A percentile compares a stretch with the other conserved stretches of the same genome.
Evolutionary conservation across 2,888 invertebrate species (phyloP).

Genomic region (Papilio demoleus): DNA sequence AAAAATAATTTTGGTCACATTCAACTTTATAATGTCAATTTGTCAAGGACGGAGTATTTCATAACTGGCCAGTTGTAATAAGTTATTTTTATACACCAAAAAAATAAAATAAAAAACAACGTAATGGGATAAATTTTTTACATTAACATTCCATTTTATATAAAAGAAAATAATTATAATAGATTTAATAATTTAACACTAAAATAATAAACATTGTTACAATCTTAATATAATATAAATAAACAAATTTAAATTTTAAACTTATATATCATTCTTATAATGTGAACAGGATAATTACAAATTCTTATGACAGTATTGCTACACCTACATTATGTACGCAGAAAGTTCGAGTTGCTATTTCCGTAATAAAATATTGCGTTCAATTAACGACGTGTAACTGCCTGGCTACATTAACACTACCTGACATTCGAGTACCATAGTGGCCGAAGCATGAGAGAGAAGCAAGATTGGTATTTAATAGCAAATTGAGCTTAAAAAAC

Average conservation of each 20-base stretch:
- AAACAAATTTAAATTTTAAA: slow-evolving; percentile 22
- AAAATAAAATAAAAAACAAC: not conserved
- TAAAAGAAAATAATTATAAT: not conserved
- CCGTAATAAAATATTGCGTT: no score
- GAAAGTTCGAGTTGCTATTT: no score
- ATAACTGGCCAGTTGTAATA: not conserved
- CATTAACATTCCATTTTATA: slow-evolving; percentile 14
- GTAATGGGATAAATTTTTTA: not conserved
- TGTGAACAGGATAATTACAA: not conserved
- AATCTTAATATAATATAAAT: slow-evolving; percentile 20
- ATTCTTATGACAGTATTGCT: no score
- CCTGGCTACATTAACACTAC: no score
- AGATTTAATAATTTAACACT: not conserved
- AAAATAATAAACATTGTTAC: not conserved
- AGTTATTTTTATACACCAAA: not conserved
- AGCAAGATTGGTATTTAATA: no score
- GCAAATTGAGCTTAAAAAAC: not conserved
- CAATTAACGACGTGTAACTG: no score
- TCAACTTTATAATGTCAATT: no score
- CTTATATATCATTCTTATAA: not conserved
- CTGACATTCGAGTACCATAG: no score
- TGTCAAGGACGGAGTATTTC: no score
- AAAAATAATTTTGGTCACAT: no score
- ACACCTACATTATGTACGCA: no score
- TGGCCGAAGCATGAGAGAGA: no score